Evolutionary conservation across 2,113 vertebrate species (phyloP), one percentile per base, ranked within the genome.

Genomic region (Oceanites oceanicus): DNA sequence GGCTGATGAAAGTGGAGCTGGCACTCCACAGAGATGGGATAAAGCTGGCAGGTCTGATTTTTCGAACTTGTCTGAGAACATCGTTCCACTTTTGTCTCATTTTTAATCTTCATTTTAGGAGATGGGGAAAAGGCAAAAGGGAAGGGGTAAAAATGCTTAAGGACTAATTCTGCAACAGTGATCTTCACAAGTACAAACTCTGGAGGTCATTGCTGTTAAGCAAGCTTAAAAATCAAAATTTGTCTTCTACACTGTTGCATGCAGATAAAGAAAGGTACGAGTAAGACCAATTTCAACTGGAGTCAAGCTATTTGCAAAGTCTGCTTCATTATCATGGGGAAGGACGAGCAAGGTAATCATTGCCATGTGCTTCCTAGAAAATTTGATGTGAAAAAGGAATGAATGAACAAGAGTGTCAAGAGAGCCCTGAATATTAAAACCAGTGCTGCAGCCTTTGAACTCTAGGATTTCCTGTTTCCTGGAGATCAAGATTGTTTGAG

Each of bases 41-140:
- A 79, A 90, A 79, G 29, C 55, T 86, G 63, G 58, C 72, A 93
- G 63, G 38, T 71, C 75, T 88, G 82, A 86, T 92, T 93, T 93
- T 95, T 96, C 75, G 90, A 80, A 84, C 38, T 71, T 74, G 23
- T 61, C 23, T 55, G 44, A 83, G 40, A 86, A 80, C 21, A 55
- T 88, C 3, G 3, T 83, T 95, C 55, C 6, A 66, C 23, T 83
- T 83, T 82, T 36, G n/a, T 80, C 71, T 88, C 18, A 70, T 86
- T 76, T 95, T 94, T 88, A 90, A 90, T 47, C 42, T 90, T 86
- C 21, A 56, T 14, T 79, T 94, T 58, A 79, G 74, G 91, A 88
- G 72, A 71, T 0, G 0, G 19, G 13, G 23, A 25, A 42, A 85
- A 73, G 13, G 25, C 12, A 85, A 67, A 78, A 90, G 47, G 2